Percentiles rank a stretch among this genome's conserved stretches.
Conservation (phyloP, 2,888 invertebrate species). For the Tachystola acroxantha region DNA sequence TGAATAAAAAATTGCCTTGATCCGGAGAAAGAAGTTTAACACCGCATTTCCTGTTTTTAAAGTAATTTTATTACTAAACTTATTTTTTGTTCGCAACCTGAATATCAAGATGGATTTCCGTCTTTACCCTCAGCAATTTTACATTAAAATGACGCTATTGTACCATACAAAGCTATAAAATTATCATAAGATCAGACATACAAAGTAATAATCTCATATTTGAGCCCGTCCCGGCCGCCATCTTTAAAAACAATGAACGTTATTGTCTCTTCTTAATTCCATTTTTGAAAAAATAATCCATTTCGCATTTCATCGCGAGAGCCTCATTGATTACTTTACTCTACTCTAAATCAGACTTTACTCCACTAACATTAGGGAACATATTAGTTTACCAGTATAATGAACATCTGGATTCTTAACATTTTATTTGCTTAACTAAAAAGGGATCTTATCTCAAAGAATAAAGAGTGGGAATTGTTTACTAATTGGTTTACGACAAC, state of each 20-base stretch:
- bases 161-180: slow-evolving; percentile 55
- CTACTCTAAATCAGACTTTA: slow-evolving; percentile 33
- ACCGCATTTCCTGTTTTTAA: slow-evolving; percentile 42
- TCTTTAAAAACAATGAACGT: slow-evolving; percentile 75
- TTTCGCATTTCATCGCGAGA: slow-evolving; percentile 72
- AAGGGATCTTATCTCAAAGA: slow-evolving; percentile 46
- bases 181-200: slow-evolving; percentile 55
- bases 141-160: slow-evolving; percentile 52
- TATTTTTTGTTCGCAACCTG: slow-evolving; percentile 38
- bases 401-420: slow-evolving; percentile 56
- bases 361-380: slow-evolving; percentile 22
- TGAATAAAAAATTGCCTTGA: slow-evolving; percentile 16
- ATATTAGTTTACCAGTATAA: slow-evolving; percentile 24
- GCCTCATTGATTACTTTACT: slow-evolving; percentile 51
- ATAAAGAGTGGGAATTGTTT: slow-evolving; percentile 45
- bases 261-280: slow-evolving; percentile 78
- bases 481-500: slow-evolving; percentile 59
- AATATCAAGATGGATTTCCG: slow-evolving; percentile 49
- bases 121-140: slow-evolving; percentile 38
- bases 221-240: slow-evolving; percentile 62
- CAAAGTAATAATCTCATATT: slow-evolving; percentile 68
- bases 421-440: slow-evolving; percentile 40
- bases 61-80: slow-evolving; percentile 25
- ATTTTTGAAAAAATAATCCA: slow-evolving; percentile 78
- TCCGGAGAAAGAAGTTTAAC: slow-evolving; percentile 35